These are phyloP conservation scores for Cepphus grylle DNA, from an alignment of 2,113 vertebrate genomes.

Conservation along the genomic window DNA sequence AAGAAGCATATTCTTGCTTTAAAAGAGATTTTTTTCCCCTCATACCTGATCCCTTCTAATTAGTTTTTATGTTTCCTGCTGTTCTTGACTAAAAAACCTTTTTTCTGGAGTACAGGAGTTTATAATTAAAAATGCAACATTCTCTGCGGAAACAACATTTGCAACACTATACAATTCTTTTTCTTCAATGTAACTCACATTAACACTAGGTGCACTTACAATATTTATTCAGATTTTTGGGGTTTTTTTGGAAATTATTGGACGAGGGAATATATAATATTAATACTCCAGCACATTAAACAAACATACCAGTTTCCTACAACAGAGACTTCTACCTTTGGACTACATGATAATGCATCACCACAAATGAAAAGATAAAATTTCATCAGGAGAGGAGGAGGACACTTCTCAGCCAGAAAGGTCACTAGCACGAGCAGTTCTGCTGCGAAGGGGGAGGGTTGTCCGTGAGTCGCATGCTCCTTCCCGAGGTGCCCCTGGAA, in stretches of 20 bases:
- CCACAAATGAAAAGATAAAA: neutral
- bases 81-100: neutral
- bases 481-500: slow-evolving; percentile 77
- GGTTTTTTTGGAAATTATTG: neutral
- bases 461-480: slow-evolving; percentile 87
- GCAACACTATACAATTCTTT: neutral
- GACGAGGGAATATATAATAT: neutral
- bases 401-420: neutral
- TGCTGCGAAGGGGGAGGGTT: slow-evolving; percentile 86
- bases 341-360: neutral
- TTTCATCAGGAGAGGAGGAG: neutral
- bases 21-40: neutral
- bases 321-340: slow-evolving; percentile 34
- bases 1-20: neutral
- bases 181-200: slow-evolving; percentile 6
- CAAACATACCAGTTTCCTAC: slow-evolving; percentile 17
- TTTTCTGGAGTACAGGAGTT: neutral
- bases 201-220: slow-evolving; percentile 4
- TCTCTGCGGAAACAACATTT: neutral
- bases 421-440: slow-evolving; percentile 89
- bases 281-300: slow-evolving; percentile 27
- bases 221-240: neutral
- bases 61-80: neutral
- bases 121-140: neutral
- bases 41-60: neutral